These are phyloP conservation scores for Mnemiopsis leidyi DNA, from an alignment of 37 sponge, comb jelly and placozoan species.

Conservation along the genomic window DNA sequence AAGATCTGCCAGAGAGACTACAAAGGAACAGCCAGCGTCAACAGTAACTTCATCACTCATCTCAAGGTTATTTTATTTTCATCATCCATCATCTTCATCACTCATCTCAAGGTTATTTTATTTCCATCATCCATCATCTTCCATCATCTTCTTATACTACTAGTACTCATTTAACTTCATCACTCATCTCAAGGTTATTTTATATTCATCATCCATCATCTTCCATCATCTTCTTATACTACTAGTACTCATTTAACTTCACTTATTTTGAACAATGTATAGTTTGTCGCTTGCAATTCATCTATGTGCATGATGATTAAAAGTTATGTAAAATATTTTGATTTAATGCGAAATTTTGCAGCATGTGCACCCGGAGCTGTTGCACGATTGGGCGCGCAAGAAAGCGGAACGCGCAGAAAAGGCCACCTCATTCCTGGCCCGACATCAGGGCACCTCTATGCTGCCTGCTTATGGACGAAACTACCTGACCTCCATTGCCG, in stretches of 20 bases:
- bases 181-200: conserved; percentile 24
- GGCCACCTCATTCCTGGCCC: conserved; percentile 22
- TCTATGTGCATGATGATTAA: too few relatives aligned
- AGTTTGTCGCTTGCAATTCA: too few relatives aligned
- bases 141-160: too few relatives aligned
- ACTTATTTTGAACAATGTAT: too few relatives aligned
- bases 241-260: too few relatives aligned
- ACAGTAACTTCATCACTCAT: conserved; percentile 38
- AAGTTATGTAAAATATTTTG: background rate
- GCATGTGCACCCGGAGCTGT: conserved; percentile 23
- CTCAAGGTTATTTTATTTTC: conserved; percentile 17
- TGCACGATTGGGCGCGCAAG: conserved; percentile 47
- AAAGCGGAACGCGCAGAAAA: conserved; percentile 1
- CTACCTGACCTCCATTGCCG: conserved; percentile 8
- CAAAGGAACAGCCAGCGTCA: conserved; percentile 13
- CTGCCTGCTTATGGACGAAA: background rate
- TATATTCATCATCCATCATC: too few relatives aligned
- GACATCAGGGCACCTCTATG: conserved; percentile 14
- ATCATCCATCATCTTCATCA: too few relatives aligned
- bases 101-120: too few relatives aligned
- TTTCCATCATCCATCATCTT: too few relatives aligned
- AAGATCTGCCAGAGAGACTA: conserved; percentile 27
- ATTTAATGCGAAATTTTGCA: background rate
- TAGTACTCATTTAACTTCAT: too few relatives aligned
- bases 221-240: too few relatives aligned